phyloP scores from a whole-genome alignment of 2,888 invertebrate species.

The Cryptops parisi region DNA sequence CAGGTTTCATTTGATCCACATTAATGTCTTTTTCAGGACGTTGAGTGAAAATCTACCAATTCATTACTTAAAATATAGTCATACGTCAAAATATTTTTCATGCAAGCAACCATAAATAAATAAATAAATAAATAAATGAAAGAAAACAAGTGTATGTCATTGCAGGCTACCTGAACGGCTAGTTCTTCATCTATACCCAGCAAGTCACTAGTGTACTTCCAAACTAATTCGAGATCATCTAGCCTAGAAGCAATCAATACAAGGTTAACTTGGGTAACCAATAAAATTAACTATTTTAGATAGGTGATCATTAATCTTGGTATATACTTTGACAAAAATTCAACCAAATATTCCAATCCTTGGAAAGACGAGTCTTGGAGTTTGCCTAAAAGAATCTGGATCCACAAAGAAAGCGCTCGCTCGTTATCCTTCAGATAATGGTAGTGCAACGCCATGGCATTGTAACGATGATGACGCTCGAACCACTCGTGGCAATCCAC shows the following conservation, averaged over 20 bases:
- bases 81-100: too few species aligned
- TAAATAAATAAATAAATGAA: too few species aligned
- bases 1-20: slow-evolving; percentile 28
- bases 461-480: slow-evolving; percentile 29
- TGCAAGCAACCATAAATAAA: too few species aligned
- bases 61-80: too few species aligned
- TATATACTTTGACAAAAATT: slow-evolving; percentile 34
- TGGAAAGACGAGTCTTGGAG: slow-evolving; percentile 32
- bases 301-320: too few species aligned
- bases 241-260: slow-evolving; percentile 19
- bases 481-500: slow-evolving; percentile 34
- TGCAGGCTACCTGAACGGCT: slow-evolving; percentile 29
- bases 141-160: background rate
- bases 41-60: slow-evolving; percentile 34
- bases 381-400: slow-evolving; percentile 31
- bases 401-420: slow-evolving; percentile 35
- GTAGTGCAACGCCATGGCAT: slow-evolving; percentile 33
- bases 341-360: slow-evolving; percentile 32
- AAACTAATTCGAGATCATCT: slow-evolving; percentile 32
- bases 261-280: too few species aligned
- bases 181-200: slow-evolving; percentile 31
- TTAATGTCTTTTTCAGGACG: slow-evolving; percentile 27
- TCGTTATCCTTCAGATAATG: slow-evolving; percentile 31
- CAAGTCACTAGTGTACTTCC: slow-evolving; percentile 35
- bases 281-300: too few species aligned